A percentile compares a stretch with the other conserved stretches of the same genome.
Evolutionary conservation across 2,113 vertebrate species (phyloP).

Genomic region (Bufo bufo): DNA sequence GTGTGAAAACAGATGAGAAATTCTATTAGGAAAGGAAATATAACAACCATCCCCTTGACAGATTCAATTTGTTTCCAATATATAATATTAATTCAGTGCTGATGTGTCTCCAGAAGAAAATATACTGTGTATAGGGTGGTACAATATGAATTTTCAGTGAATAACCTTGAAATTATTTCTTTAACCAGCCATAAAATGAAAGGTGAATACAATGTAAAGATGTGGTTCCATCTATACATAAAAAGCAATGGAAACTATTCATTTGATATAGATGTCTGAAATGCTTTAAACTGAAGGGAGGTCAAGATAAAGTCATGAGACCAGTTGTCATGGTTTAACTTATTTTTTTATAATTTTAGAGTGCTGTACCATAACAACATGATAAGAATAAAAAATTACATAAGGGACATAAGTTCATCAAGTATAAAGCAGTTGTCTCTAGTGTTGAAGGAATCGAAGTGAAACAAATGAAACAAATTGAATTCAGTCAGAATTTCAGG

Average conservation of each 20-base stretch:
- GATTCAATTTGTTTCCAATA: conserved; percentile 3
- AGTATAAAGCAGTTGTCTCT: not conserved
- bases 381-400: not conserved
- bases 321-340: not conserved
- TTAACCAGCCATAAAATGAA: not conserved
- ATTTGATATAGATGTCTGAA: not conserved
- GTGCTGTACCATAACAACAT: not conserved
- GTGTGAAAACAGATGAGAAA: not conserved
- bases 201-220: not conserved
- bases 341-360: not conserved
- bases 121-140: not conserved
- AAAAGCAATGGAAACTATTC: no score
- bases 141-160: not conserved
- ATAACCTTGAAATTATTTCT: not conserved
- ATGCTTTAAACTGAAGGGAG: not conserved
- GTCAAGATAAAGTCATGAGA: not conserved
- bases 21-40: conserved; percentile 14
- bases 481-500: no score
- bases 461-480: no score
- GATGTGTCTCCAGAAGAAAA: not conserved
- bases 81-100: not conserved
- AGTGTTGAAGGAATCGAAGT: not conserved
- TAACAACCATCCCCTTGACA: conserved; percentile 9
- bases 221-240: no score
- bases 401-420: not conserved